A percentile compares a stretch with the other conserved stretches of the same genome.
Conservation (phyloP, 2,797 vertebrate species). For the Poecilia wingei region DNA sequence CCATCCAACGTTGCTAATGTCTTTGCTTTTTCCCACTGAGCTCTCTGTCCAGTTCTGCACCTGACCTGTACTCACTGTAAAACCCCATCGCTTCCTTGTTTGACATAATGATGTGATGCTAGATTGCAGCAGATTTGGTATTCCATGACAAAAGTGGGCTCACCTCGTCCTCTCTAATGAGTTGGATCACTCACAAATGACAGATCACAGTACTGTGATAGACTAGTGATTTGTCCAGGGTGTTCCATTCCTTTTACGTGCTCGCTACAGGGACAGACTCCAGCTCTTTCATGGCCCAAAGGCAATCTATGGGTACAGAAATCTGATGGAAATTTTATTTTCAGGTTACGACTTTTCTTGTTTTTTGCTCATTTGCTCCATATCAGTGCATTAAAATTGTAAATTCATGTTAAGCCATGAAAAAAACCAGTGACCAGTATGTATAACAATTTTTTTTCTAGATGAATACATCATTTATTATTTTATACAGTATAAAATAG, state of each 20-base stretch:
- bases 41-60: background rate
- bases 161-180: background rate
- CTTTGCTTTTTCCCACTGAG: background rate
- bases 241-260: background rate
- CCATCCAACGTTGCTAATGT: background rate
- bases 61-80: background rate
- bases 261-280: background rate
- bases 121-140: background rate
- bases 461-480: background rate
- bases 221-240: background rate
- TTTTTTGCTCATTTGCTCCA: background rate
- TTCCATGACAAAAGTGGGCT: background rate
- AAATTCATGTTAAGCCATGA: background rate
- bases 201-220: background rate
- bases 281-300: background rate
- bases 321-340: background rate
- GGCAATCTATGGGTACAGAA: background rate
- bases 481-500: slow-evolving; percentile 19
- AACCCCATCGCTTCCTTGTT: background rate
- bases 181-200: background rate
- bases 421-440: background rate
- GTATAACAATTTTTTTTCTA: background rate
- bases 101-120: background rate
- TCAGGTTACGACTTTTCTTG: background rate
- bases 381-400: background rate